A percentile compares a stretch with the other conserved stretches of the same genome.
phyloP scores from a whole-genome alignment of 2,113 vertebrate species.

The Vombatus ursinus region DNA sequence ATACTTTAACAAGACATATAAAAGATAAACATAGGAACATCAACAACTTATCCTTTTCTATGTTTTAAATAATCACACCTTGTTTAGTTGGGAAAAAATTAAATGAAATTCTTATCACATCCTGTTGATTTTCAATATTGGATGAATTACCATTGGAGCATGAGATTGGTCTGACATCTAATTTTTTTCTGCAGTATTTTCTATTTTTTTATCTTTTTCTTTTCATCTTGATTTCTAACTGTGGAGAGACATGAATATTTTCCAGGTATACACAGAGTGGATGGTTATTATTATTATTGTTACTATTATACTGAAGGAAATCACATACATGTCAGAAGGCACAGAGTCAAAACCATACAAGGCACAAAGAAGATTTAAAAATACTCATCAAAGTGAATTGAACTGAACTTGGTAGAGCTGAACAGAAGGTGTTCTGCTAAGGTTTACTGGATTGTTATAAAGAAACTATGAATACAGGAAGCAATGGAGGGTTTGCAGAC shows the following conservation, averaged over 20 bases:
- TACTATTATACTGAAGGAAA: neutral
- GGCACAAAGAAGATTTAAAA: neutral
- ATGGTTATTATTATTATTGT: neutral
- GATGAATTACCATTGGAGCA: slow-evolving; percentile 7
- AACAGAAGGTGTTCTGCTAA: slow-evolving; percentile 20
- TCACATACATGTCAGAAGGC: neutral
- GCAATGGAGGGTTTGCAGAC: slow-evolving; percentile 1
- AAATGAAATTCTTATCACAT: neutral
- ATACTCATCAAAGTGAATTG: neutral
- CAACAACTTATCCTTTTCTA: slow-evolving; percentile 15
- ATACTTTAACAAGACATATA: slow-evolving; percentile 9
- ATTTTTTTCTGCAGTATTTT: slow-evolving; percentile 13
- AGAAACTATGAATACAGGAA: neutral
- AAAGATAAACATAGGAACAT: slow-evolving; percentile 24
- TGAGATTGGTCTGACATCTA: slow-evolving; percentile 22
- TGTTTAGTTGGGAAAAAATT: slow-evolving; percentile 35
- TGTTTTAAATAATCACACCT: slow-evolving; percentile 7
- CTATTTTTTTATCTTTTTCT: slow-evolving; percentile 16
- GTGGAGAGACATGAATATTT: neutral
- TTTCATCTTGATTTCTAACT: slow-evolving; percentile 22
- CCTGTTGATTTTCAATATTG: neutral
- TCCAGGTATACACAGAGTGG: neutral
- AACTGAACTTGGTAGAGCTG: slow-evolving; percentile 9
- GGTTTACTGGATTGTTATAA: neutral
- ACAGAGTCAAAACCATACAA: neutral